Evolutionary conservation across 2,797 vertebrate species (phyloP).

Genomic region (Poeciliopsis presidionis): DNA sequence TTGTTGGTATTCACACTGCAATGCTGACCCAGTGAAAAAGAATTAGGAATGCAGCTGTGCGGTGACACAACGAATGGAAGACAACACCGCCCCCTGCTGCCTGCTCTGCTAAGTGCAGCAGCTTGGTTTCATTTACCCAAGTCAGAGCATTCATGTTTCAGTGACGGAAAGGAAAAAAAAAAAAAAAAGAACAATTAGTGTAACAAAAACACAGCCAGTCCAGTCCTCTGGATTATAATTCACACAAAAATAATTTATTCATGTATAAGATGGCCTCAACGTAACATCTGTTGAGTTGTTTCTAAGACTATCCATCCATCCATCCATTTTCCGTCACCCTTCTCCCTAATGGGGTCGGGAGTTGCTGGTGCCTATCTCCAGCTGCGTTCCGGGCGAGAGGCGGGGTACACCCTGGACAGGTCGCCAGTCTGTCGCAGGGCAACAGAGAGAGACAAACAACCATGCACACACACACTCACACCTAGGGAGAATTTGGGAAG

Average conservation of each 20-base stretch:
- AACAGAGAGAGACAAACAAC: too few relatives aligned
- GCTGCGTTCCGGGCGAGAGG: too few relatives aligned
- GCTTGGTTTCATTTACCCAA: background rate
- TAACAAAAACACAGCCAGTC: background rate
- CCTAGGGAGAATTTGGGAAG: too few relatives aligned
- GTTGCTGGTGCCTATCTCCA: too few relatives aligned
- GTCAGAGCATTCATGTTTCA: background rate
- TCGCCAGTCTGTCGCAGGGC: too few relatives aligned
- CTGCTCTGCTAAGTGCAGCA: slow-evolving; percentile 14
- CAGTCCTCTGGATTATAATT: background rate
- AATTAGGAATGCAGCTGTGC: slow-evolving; percentile 61
- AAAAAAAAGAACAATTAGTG: background rate
- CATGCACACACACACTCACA: too few relatives aligned
- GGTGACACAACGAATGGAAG: slow-evolving; percentile 35
- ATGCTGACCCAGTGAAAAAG: slow-evolving; percentile 60
- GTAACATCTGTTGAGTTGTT: background rate
- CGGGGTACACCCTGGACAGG: too few relatives aligned
- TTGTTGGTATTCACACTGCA: slow-evolving; percentile 71
- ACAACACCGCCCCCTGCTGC: slow-evolving; percentile 74
- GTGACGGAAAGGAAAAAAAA: background rate
- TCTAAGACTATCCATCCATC: too few relatives aligned
- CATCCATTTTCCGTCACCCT: too few relatives aligned
- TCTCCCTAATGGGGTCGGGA: too few relatives aligned
- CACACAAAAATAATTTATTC: background rate
- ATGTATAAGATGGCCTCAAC: background rate